Percentiles rank a stretch among this genome's conserved stretches.
phyloP scores from a whole-genome alignment of 2,797 vertebrate species.

The Tarsius wallacei region DNA sequence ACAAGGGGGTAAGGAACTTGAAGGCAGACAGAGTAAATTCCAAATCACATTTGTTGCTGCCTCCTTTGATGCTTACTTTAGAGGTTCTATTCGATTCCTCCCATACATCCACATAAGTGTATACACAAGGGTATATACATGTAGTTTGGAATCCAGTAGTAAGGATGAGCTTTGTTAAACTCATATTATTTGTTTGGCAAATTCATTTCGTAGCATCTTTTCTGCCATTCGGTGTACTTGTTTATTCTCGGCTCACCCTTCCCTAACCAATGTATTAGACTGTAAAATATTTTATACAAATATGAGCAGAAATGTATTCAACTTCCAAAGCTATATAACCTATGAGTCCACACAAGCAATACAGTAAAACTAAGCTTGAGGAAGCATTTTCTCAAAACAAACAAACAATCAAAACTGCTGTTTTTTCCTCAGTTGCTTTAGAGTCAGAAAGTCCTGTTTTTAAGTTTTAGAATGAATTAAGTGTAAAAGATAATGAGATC shows the following conservation, averaged over 20 bases:
- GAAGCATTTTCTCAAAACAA: neutral
- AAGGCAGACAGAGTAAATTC: neutral
- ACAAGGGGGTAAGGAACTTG: neutral
- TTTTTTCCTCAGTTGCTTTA: neutral
- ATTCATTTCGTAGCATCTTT: neutral
- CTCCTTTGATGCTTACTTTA: neutral
- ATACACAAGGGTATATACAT: neutral
- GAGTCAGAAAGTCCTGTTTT: neutral
- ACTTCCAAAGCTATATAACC: neutral
- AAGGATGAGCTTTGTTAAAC: slow-evolving; percentile 48
- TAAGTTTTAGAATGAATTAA: slow-evolving; percentile 30
- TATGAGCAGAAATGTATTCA: neutral
- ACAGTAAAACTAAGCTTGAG: neutral
- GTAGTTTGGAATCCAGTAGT: neutral
- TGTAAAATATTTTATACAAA: neutral
- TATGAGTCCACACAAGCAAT: neutral
- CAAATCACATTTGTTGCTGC: neutral
- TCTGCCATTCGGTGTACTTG: neutral
- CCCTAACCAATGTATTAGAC: neutral
- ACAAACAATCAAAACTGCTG: neutral
- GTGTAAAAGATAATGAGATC: neutral
- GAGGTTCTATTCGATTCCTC: neutral
- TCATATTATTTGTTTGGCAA: neutral
- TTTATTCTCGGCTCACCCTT: neutral
- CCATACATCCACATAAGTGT: neutral